Conservation (phyloP, 2,888 invertebrate genomes). For the Formica aserva region DNA sequence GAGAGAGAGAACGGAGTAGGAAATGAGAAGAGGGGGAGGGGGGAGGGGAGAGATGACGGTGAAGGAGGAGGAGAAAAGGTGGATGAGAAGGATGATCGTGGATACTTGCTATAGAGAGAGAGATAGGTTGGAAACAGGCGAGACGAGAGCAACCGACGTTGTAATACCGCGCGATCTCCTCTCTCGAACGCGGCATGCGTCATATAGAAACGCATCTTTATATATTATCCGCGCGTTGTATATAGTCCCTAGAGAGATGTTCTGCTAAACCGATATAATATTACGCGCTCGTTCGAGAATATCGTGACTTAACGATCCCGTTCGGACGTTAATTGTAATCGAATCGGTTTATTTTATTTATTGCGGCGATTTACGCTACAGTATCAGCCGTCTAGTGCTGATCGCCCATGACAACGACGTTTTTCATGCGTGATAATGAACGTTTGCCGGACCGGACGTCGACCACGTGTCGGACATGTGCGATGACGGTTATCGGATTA, state of each 20-base stretch:
- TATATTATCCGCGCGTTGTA: slow-evolving; percentile 23
- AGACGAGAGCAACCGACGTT: slow-evolving; percentile 10
- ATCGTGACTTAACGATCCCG: slow-evolving; percentile 55
- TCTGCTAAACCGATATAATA: slow-evolving; percentile 20
- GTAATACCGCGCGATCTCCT: slow-evolving; percentile 46
- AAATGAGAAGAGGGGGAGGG: slow-evolving; percentile 27
- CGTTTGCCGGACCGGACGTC: neutral
- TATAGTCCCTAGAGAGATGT: slow-evolving; percentile 5
- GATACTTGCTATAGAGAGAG: slow-evolving; percentile 23
- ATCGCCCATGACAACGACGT: neutral
- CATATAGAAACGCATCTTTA: slow-evolving; percentile 55
- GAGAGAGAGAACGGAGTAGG: slow-evolving; percentile 37
- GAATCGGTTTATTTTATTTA: slow-evolving; percentile 57
- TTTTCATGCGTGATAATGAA: slow-evolving; percentile 25
- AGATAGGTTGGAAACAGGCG: slow-evolving; percentile 36
- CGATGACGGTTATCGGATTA: slow-evolving; percentile 31
- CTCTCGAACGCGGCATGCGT: slow-evolving; percentile 2
- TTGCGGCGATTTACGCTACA: slow-evolving; percentile 56
- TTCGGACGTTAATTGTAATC: slow-evolving; percentile 61
- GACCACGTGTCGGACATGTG: slow-evolving; percentile 39
- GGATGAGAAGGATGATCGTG: slow-evolving; percentile 57
- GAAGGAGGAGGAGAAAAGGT: slow-evolving; percentile 46
- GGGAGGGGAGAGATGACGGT: slow-evolving; percentile 50
- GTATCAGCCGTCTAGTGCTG: slow-evolving; percentile 33
- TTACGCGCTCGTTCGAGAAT: slow-evolving; percentile 31